Conservation (phyloP, 2,888 invertebrate species). For the Boloria euphrosyne region DNA sequence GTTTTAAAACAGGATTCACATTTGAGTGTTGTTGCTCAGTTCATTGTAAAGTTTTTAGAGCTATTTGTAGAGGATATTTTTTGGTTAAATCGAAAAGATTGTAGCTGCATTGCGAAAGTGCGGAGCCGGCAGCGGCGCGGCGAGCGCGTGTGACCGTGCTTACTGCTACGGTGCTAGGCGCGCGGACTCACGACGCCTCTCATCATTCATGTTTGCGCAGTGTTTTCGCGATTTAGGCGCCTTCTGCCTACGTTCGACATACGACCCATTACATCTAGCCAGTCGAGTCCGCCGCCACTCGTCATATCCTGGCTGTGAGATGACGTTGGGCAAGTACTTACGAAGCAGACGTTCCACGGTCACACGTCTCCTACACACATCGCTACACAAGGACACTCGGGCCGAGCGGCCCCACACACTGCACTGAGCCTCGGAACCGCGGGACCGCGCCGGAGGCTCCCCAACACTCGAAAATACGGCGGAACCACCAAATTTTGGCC, state of each 20-base stretch:
- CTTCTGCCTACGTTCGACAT: constrained; percentile 54
- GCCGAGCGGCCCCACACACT: constrained; percentile 73
- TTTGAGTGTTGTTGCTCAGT: constrained; percentile 5
- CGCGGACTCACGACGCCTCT: constrained; percentile 36
- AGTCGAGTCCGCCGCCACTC: constrained; percentile 47
- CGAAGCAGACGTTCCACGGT: constrained; percentile 75
- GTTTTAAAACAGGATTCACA: not conserved
- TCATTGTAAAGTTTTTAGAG: constrained; percentile 36
- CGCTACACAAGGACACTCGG: constrained; percentile 75
- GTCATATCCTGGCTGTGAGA: constrained; percentile 42
- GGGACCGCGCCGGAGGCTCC: constrained; percentile 74
- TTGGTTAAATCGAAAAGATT: constrained; percentile 59
- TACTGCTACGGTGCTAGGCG: constrained; percentile 57
- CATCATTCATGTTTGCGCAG: constrained; percentile 68
- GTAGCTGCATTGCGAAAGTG: constrained; percentile 37
- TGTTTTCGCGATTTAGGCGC: constrained; percentile 58
- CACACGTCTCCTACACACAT: constrained; percentile 77
- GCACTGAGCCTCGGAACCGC: constrained; percentile 65
- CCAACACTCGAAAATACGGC: constrained; percentile 74
- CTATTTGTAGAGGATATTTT: constrained; percentile 53
- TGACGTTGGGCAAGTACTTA: constrained; percentile 70
- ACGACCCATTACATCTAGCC: constrained; percentile 52
- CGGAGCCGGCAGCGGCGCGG: constrained; percentile 44
- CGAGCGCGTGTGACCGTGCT: constrained; percentile 58
- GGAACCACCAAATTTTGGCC: constrained; percentile 78